These are phyloP conservation scores for Zaprionus tsacasi DNA, from an alignment of 1,140 invertebrate species.

Conservation along the genomic window DNA sequence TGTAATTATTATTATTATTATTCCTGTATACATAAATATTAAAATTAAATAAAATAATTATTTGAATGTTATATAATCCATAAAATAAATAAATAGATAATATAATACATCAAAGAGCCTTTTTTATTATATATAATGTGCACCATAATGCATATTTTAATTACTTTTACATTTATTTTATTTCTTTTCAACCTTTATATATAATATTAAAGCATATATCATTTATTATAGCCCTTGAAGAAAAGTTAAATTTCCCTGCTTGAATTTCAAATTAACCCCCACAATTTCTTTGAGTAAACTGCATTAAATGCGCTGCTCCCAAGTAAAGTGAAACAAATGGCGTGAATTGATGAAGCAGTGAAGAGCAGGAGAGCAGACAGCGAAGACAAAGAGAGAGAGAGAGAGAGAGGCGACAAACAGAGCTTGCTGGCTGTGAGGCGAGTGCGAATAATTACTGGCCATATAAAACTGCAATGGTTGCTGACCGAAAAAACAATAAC, in stretches of 20 bases:
- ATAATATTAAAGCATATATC: neutral
- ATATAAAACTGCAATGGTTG: conserved; percentile 71
- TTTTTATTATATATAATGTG: too few species aligned
- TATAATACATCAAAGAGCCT: too few species aligned
- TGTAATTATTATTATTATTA: too few species aligned
- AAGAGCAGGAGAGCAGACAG: neutral
- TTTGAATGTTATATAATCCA: too few species aligned
- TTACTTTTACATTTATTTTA: neutral
- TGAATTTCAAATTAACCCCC: neutral
- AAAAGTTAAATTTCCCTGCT: neutral
- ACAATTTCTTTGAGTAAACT: conserved; percentile 5
- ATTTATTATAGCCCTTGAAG: neutral
- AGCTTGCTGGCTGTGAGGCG: conserved; percentile 47
- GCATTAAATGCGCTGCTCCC: conserved; percentile 59
- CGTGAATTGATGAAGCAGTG: neutral
- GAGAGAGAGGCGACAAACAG: conserved; percentile 23
- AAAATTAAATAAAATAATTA: too few species aligned
- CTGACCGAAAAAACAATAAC: conserved; percentile 71
- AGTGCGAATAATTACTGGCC: conserved; percentile 79
- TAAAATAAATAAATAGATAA: too few species aligned
- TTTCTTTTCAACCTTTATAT: too few species aligned
- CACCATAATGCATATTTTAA: too few species aligned
- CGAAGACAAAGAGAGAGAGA: neutral
- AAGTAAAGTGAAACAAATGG: conserved; percentile 29
- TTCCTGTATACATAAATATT: too few species aligned